Evolutionary conservation across 2,888 invertebrate species (phyloP).

Genomic region (Tanytarsus gracilentus): DNA sequence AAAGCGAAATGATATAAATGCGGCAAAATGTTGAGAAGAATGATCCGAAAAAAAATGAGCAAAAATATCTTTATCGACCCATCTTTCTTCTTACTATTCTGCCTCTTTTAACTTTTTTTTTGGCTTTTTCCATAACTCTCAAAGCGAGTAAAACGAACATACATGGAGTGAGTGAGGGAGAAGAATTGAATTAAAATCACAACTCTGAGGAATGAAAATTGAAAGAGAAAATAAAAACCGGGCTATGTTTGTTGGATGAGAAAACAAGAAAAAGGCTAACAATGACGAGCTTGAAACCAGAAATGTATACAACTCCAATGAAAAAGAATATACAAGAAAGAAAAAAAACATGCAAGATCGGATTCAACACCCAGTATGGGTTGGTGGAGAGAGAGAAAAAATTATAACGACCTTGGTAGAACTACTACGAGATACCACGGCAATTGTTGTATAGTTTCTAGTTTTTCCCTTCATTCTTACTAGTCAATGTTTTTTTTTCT

Average conservation of each 20-base stretch:
- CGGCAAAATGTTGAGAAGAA: background rate
- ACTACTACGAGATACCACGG: background rate
- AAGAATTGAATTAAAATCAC: background rate
- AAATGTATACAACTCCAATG: slow-evolving; percentile 1
- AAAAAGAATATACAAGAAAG: background rate
- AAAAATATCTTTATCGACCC: slow-evolving; percentile 7
- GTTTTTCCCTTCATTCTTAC: slow-evolving; percentile 5
- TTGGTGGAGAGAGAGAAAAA: slow-evolving; percentile 2
- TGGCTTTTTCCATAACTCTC: too few relatives aligned
- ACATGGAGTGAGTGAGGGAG: too few relatives aligned
- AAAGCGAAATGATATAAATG: too few relatives aligned
- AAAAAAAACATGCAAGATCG: slow-evolving; percentile 11
- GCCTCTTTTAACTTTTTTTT: background rate
- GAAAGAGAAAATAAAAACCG: too few relatives aligned
- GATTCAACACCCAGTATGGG: slow-evolving; percentile 16
- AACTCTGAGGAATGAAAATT: background rate
- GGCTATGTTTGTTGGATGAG: background rate
- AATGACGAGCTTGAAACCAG: slow-evolving; percentile 4
- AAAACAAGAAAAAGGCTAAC: slow-evolving; percentile 10
- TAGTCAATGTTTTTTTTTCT: background rate
- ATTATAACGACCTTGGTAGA: slow-evolving; percentile 18
- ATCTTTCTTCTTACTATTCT: slow-evolving; percentile 1
- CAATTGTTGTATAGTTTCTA: slow-evolving; percentile 4
- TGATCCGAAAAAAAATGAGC: background rate
- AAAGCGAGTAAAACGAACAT: too few relatives aligned